These are phyloP conservation scores for Cosmia pyralina DNA, from an alignment of 2,888 invertebrate species.

Conservation along the genomic window DNA sequence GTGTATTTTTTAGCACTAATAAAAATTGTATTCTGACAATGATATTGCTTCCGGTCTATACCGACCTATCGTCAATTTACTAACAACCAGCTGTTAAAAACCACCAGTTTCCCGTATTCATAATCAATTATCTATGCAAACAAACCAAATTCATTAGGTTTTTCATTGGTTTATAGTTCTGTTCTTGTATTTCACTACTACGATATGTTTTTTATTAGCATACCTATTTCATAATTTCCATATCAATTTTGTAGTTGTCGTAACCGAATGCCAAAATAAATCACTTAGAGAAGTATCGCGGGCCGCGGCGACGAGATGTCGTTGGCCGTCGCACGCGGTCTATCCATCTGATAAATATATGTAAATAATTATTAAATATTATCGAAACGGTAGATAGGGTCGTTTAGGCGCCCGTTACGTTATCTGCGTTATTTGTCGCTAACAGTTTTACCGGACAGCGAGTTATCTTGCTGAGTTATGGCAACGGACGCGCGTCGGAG, in stretches of 20 bases:
- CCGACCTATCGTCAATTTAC: neutral
- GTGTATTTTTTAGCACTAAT: neutral
- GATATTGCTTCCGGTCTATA: neutral
- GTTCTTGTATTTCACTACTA: conserved; percentile 52
- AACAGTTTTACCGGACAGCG: conserved; percentile 82
- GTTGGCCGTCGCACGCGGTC: conserved; percentile 78
- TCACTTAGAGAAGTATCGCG: conserved; percentile 72
- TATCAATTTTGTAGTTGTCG: conserved; percentile 66
- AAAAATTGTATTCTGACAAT: neutral
- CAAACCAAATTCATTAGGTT: conserved; percentile 56
- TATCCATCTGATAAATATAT: conserved; percentile 86
- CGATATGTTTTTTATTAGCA: conserved; percentile 59
- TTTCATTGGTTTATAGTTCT: conserved; percentile 51
- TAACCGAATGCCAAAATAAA: conserved; percentile 77
- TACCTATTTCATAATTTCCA: conserved; percentile 68
- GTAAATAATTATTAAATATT: conserved; percentile 90
- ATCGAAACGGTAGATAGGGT: conserved; percentile 86
- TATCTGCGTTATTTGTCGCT: conserved; percentile 89
- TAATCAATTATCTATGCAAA: conserved; percentile 54
- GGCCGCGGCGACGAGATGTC: conserved; percentile 75
- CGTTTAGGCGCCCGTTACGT: conserved; percentile 87
- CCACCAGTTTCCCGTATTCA: conserved; percentile 4
- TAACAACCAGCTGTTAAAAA: conserved; percentile 18
- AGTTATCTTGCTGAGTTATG: conserved; percentile 88
- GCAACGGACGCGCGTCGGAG: conserved; percentile 72